Conservation (phyloP, 2,797 vertebrate species). For the Acanthis flammea region DNA sequence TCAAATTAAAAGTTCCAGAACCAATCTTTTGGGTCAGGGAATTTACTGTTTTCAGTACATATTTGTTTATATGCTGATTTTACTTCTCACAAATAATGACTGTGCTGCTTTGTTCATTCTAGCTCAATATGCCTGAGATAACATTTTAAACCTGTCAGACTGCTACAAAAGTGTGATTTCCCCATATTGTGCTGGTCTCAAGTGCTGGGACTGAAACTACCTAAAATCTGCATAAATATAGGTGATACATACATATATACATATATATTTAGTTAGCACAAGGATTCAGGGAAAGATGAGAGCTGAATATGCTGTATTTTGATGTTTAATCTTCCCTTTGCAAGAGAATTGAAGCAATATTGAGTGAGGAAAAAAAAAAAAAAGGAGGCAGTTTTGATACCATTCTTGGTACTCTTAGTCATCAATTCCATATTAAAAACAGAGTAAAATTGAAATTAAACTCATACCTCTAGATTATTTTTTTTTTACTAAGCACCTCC, state of each 20-base stretch:
- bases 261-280: neutral
- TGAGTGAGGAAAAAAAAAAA: fast-evolving
- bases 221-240: neutral
- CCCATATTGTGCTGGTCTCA: neutral
- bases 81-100: neutral
- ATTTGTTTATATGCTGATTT: neutral
- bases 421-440: neutral
- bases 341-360: neutral
- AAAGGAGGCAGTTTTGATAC: neutral
- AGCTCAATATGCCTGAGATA: neutral
- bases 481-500: neutral
- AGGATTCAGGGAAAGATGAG: neutral
- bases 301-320: neutral
- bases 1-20: neutral
- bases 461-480: neutral
- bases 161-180: neutral
- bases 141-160: neutral
- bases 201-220: neutral
- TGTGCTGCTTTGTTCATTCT: neutral
- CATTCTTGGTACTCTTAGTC: neutral
- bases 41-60: neutral
- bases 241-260: neutral
- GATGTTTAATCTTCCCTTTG: neutral
- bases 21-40: neutral
- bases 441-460: neutral